Base-by-base conservation (phyloP, 2,888 invertebrate genomes). In the Periphyllus acericola region DNA sequence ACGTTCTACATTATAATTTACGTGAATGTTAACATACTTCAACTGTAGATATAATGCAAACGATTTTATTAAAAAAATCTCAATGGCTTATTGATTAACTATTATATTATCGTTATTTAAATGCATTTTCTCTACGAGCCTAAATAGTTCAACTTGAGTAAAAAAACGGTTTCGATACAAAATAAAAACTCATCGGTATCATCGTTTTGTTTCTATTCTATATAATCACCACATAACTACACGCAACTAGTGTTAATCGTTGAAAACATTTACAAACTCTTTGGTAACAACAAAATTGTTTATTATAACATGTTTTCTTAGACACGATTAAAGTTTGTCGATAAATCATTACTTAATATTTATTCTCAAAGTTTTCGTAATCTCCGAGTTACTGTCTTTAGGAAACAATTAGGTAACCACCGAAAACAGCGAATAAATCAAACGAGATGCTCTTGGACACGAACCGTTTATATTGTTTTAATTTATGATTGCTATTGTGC, bases 401-500 rank as follows among this genome's bases (percentile, higher is more conserved):
- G 25, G 71, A 83, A 72, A 83, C 72, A 83, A 83, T 83, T 83
- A 72, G 72, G 34, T 83, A 83, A 83, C 52, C 25, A 8, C 46
- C 52, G 32, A 34, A 72, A 55, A 52, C 34, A 55, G 4, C 52
- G n/a, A 32, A 82, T 82, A 82, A 71, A 82, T 82, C 71, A 82
- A 34, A 25, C n/a, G 11, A 19, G 32, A 25, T 19, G 1, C 46
- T 82, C 46, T 82, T 71, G 46, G 25, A 71, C 46, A 52, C 71
- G 25, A 52, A 82, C 82, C 34, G 19, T 83, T 83, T 72, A 72
- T 34, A 52, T 55, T 72, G 72, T 83, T 83, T 72, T 72, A 72
- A 83, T 83, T 83, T 83, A 83, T 72, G 52, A 72, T 72, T 83
- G 71, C n/a, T 72, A 83, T 82, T 82, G 82, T 83, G 4, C 19